Conservation (phyloP, 1,140 invertebrate species). For the Euglossa dilemma region DNA sequence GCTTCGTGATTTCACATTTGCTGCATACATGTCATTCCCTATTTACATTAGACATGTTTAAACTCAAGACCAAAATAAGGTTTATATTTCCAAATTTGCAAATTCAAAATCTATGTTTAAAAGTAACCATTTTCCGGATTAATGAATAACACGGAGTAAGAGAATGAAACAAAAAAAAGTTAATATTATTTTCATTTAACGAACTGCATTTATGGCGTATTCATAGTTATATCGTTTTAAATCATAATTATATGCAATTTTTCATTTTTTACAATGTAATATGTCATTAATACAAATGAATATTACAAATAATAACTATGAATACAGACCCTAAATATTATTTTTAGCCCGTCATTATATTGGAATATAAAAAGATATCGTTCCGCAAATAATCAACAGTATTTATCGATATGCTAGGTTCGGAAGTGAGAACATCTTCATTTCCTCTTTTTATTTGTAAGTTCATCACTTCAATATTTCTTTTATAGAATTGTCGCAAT, state of each 20-base stretch:
- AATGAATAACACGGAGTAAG: constrained; percentile 5
- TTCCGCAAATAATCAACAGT: constrained; percentile 39
- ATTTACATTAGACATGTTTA: background rate
- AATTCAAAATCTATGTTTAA: background rate
- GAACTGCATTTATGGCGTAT: constrained; percentile 34
- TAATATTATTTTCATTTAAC: constrained; percentile 30
- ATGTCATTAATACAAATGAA: constrained; percentile 16
- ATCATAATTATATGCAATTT: background rate
- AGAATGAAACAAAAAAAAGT: background rate
- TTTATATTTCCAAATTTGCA: constrained; percentile 1
- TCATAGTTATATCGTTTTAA: constrained; percentile 39
- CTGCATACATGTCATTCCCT: constrained; percentile 1
- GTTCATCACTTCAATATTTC: constrained; percentile 45
- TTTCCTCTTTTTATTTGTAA: constrained; percentile 53
- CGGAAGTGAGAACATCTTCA: constrained; percentile 21
- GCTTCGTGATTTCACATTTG: background rate
- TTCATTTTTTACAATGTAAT: constrained; percentile 32
- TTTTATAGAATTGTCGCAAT: constrained; percentile 42
- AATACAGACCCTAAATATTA: constrained; percentile 49
- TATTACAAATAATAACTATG: constrained; percentile 32
- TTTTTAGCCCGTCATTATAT: constrained; percentile 30
- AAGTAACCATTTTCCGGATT: constrained; percentile 2
- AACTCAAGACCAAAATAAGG: background rate
- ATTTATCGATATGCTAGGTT: constrained; percentile 50
- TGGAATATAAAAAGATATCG: constrained; percentile 8